Percentiles rank a stretch among this genome's conserved stretches.
These are phyloP conservation scores for fruit fly (Drosophila melanogaster) DNA, from an alignment of 1,140 invertebrate genomes.

Conservation along the genomic window Release_6_plus_ISO1_MT NT_033777.3:23923501-23924000, in stretches of 20 bases:
- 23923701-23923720: conserved; percentile 35
- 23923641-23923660: conserved; percentile 9
- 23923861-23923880: conserved; percentile 15
- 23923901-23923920: conserved; percentile 87
- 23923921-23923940: conserved; percentile 11
- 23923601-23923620: background rate
- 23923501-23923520: conserved; percentile 93
- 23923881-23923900: conserved; percentile 37
- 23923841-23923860: conserved; percentile 86
- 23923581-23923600: conserved; percentile 35
- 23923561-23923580: conserved; percentile 85
- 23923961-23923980: conserved; percentile 10
- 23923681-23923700: conserved; percentile 41
- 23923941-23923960: conserved; percentile 18
- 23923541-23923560: conserved; percentile 92
- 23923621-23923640: background rate
- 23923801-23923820: conserved; percentile 62
- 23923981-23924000: conserved; percentile 3
- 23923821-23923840: conserved; percentile 51
- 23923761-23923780: conserved; percentile 60
- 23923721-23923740: conserved; percentile 26
- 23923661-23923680: conserved; percentile 13
- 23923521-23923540: conserved; percentile 89
- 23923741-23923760: conserved; percentile 40
- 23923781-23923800: conserved; percentile 51